These are phyloP conservation scores for Cuniculus paca DNA, from an alignment of 2,797 vertebrate species.

Conservation along the genomic window DNA sequence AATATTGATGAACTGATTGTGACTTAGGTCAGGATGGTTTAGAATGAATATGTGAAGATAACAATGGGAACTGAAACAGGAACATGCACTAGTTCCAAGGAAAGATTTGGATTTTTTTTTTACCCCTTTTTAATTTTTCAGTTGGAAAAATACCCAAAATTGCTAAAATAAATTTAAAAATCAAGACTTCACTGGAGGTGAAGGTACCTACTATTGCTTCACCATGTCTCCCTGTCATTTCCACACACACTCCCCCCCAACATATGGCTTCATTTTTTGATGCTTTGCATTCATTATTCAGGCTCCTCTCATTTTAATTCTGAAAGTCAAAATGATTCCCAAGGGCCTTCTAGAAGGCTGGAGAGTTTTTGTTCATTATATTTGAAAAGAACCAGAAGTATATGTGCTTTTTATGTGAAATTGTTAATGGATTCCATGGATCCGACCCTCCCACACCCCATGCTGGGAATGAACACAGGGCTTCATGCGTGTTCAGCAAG, in stretches of 20 bases:
- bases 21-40: not conserved
- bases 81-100: not conserved
- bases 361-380: not conserved
- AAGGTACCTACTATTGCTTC: not conserved
- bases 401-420: not conserved
- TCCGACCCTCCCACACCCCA: not conserved
- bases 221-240: too few relatives aligned
- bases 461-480: not conserved
- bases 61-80: not conserved
- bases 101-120: not conserved
- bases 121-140: not conserved
- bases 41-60: not conserved
- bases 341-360: not conserved
- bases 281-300: not conserved
- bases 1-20: not conserved
- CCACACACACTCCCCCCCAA: rapidly evolving
- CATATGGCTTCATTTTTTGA: not conserved
- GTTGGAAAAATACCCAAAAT: not conserved
- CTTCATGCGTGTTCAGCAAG: not conserved
- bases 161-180: not conserved
- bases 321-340: not conserved
- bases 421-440: not conserved
- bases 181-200: not conserved
- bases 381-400: not conserved
- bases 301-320: not conserved